Evolutionary conservation across 1,140 invertebrate species (phyloP), one percentile per base, ranked within the genome.

Genomic region (Zaprionus capensis): DNA sequence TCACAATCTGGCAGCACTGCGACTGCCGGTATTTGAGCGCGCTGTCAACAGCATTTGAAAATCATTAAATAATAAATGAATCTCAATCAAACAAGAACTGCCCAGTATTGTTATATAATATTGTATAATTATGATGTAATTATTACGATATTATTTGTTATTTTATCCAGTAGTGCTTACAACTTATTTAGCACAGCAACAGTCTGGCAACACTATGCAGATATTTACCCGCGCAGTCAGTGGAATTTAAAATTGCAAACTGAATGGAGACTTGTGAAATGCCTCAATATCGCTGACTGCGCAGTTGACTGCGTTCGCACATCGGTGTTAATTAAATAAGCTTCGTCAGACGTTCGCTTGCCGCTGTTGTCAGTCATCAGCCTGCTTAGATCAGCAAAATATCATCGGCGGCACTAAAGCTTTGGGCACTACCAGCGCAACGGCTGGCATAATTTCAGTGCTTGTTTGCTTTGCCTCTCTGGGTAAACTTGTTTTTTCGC

Each of bases 271-370:
- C 71, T 55, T 69, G 75, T 63, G 64, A 26, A 53, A 57, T 53
- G 28, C 5, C 2, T 58, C 44, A 34, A n/a, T 15, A 31, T 26
- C 46, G 69, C 71, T 62, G 68, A 78, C 53, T 38, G 61, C 69
- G 62, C 78, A 64, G 67, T 58, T 83, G 44, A 65, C 56, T 77
- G 73, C 66, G 49, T 69, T 90, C 82, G 63, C 81, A 84, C 56
- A 58, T 26, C 41, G 57, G 53, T 76, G 84, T 76, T 87, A 87
- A 87, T 88, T 90, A 84, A 84, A 87, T 78, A 78, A 84, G 77
- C 81, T 84, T 22, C 17, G 56, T 55, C 69, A 61, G 62, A 4
- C 26, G 53, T 79, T 78, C 69, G 57, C 26, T 76, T 46, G 41
- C 41, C 41, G 57, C 71, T 64, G 63, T 76, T 75, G 70, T 75